phyloP scores from a whole-genome alignment of 2,888 invertebrate genomes.

The Dichetophora obliterata region DNA sequence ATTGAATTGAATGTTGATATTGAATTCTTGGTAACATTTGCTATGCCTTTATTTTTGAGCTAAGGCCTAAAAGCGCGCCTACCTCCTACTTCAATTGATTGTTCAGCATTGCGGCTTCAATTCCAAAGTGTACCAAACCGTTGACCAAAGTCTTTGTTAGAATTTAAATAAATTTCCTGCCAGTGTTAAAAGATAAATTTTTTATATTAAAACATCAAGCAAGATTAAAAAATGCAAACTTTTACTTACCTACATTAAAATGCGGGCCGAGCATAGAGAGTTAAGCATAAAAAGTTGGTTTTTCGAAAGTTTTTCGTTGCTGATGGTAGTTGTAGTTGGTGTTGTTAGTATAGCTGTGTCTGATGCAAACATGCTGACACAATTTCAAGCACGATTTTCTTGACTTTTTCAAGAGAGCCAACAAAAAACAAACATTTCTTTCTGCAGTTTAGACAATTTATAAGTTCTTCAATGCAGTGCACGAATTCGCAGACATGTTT shows the following conservation, averaged over 20 bases:
- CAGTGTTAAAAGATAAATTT: background rate
- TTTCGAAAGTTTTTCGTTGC: background rate
- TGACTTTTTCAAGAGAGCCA: background rate
- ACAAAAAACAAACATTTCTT: no score
- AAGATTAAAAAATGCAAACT: background rate
- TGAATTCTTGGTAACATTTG: background rate
- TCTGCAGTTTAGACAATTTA: background rate
- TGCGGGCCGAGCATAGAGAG: background rate
- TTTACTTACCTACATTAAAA: background rate
- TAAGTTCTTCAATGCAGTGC: background rate
- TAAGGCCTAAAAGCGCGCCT: no score
- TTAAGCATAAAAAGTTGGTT: background rate
- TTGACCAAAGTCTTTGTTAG: no score
- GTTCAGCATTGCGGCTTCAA: no score
- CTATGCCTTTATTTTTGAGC: background rate
- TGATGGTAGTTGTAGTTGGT: background rate
- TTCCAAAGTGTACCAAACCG: no score
- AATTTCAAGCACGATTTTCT: background rate
- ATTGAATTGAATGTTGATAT: conserved; percentile 16
- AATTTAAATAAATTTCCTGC: no score
- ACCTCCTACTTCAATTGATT: no score
- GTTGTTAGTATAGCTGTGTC: no score
- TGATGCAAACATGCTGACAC: background rate
- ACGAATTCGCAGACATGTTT: background rate
- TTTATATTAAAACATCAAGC: background rate